Conservation (phyloP, 2,797 vertebrate genomes). For the Fistularia commersonii region DNA sequence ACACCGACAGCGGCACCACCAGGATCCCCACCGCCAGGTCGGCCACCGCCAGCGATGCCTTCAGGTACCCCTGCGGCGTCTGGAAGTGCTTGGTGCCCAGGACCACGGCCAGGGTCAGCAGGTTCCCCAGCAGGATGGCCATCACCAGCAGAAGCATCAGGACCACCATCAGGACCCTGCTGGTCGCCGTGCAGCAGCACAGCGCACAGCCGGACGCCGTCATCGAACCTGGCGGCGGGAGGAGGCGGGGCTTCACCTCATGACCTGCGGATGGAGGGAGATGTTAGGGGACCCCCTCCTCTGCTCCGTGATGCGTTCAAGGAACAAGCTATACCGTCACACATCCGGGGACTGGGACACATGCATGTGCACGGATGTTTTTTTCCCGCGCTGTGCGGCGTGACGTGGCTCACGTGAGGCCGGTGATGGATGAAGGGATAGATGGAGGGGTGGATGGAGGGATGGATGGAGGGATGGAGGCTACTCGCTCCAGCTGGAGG, state of each 20-base stretch:
- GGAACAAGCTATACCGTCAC: too few species aligned
- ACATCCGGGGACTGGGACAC: too few species aligned
- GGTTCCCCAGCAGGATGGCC: conserved; percentile 75
- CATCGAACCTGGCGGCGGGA: too few species aligned
- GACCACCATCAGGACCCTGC: conserved; percentile 69
- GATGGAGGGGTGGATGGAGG: not conserved
- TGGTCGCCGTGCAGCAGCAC: conserved; percentile 72
- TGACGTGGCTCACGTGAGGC: not conserved
- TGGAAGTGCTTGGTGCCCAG: conserved; percentile 74
- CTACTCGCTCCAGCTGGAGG: conserved; percentile 4
- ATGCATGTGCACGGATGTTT: too few species aligned
- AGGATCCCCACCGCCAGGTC: conserved; percentile 76
- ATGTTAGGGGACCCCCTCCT: too few species aligned
- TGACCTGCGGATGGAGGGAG: conserved; percentile 9
- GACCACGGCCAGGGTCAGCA: conserved; percentile 75
- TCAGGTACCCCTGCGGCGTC: conserved; percentile 79
- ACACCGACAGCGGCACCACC: conserved; percentile 77
- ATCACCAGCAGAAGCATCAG: conserved; percentile 76
- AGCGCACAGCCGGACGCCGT: conserved; percentile 60
- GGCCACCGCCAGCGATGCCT: conserved; percentile 77
- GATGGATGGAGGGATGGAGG: conserved; percentile 6
- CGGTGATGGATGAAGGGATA: not conserved
- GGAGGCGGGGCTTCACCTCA: conserved; percentile 45
- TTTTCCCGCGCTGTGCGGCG: too few species aligned
- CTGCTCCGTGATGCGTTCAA: too few species aligned